Conservation (phyloP, 2,888 invertebrate species). For the Melolontha melolontha region DNA sequence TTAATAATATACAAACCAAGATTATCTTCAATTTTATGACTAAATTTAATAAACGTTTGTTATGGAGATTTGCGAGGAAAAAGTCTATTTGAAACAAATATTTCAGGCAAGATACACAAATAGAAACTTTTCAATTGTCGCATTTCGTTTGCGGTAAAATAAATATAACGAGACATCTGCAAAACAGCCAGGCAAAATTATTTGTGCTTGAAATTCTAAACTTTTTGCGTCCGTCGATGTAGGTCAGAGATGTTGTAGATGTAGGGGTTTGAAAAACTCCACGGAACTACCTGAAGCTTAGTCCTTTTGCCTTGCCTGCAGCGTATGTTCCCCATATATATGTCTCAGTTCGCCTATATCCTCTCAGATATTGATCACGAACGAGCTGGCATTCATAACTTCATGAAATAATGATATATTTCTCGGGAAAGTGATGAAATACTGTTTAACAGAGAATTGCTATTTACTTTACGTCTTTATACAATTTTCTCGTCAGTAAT, state of each 20-base stretch:
- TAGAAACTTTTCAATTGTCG: no score
- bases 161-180: constrained; percentile 1
- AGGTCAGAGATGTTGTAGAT: constrained; percentile 14
- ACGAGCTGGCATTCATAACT: constrained; percentile 8
- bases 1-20: no score
- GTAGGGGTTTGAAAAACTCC: constrained; percentile 1
- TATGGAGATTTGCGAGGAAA: no score
- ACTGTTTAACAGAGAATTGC: neutral
- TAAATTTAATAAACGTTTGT: no score
- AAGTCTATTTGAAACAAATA: no score
- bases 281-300: constrained; percentile 28
- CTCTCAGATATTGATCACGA: constrained; percentile 18
- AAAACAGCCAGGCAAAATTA: constrained; percentile 1
- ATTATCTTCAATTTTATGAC: no score
- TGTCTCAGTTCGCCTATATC: constrained; percentile 7
- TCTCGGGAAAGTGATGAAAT: neutral
- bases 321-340: neutral
- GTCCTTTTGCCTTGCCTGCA: constrained; percentile 10
- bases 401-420: constrained; percentile 24
- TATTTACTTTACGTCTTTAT: no score
- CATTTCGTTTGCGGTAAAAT: no score
- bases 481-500: no score
- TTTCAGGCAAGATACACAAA: no score
- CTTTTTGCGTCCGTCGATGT: constrained; percentile 5
- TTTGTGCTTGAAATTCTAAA: constrained; percentile 1